Conservation (phyloP, 2,113 vertebrate genomes). For the Australoheros scitulus region DNA sequence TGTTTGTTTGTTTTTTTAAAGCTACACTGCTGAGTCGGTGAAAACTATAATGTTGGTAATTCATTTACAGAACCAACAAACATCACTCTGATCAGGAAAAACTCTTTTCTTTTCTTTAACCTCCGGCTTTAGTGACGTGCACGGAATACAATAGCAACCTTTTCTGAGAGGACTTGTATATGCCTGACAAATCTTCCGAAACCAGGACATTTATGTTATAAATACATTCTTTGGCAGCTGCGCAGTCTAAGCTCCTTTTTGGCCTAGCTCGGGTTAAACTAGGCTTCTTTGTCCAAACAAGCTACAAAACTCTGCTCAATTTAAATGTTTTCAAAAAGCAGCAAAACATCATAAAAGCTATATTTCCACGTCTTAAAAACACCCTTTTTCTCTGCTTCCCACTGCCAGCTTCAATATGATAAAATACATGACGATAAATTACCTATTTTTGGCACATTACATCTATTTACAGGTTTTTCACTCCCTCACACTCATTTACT, state of each 20-base stretch:
- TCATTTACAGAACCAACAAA: background rate
- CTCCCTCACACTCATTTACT: background rate
- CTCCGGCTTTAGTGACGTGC: background rate
- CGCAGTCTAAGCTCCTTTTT: conserved; percentile 70
- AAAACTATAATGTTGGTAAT: background rate
- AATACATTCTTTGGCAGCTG: conserved; percentile 70
- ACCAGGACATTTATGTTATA: conserved; percentile 64
- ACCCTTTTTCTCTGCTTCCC: background rate
- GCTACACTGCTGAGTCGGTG: background rate
- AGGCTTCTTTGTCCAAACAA: conserved; percentile 55
- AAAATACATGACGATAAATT: background rate
- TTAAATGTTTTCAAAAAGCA: conserved; percentile 7
- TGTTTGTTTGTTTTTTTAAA: background rate
- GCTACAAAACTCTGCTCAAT: conserved; percentile 18
- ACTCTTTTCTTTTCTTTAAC: background rate
- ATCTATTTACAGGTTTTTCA: background rate
- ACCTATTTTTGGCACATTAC: background rate
- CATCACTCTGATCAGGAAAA: background rate
- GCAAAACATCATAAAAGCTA: background rate
- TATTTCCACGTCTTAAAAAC: background rate
- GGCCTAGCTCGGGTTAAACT: conserved; percentile 46
- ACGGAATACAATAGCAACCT: conserved; percentile 8
- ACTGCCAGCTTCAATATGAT: fast-evolving
- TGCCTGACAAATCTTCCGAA: conserved; percentile 36
- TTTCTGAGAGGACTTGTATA: conserved; percentile 41